Percentiles rank a stretch among this genome's conserved stretches.
These are phyloP conservation scores for Drosophila truncata DNA, from an alignment of 1,140 invertebrate genomes.

Conservation along the genomic window DNA sequence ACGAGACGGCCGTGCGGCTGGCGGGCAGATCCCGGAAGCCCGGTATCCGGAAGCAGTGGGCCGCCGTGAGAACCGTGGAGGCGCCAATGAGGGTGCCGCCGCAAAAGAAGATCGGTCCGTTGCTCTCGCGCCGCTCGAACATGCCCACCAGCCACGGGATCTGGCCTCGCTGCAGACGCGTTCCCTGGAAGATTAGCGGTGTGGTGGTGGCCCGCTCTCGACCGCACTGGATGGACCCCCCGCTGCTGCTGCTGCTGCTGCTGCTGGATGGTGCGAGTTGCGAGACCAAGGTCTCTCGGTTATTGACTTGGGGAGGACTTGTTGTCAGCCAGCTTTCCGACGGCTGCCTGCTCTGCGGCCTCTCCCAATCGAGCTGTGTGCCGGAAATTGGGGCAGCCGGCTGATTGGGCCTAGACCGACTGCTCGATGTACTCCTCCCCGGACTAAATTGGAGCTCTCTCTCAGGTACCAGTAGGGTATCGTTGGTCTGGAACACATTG, in stretches of 20 bases:
- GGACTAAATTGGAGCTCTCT: neutral
- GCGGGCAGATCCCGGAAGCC: constrained; percentile 49
- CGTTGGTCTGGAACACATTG: neutral
- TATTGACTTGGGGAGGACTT: neutral
- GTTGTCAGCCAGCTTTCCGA: neutral
- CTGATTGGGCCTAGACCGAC: neutral
- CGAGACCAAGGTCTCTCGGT: neutral
- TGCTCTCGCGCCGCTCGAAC: constrained; percentile 79
- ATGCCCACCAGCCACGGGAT: constrained; percentile 90
- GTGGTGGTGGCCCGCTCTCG: constrained; percentile 64
- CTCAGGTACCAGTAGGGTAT: neutral
- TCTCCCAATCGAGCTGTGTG: neutral
- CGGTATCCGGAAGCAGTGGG: constrained; percentile 81
- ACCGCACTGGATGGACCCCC: constrained; percentile 33
- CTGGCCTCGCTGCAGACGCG: constrained; percentile 86
- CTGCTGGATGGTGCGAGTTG: neutral
- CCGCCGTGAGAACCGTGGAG: constrained; percentile 86
- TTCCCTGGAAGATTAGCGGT: constrained; percentile 87
- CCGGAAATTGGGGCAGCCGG: too few species aligned
- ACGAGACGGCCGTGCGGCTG: constrained; percentile 66
- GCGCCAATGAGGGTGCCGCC: constrained; percentile 86
- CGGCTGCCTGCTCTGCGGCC: neutral
- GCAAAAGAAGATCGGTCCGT: constrained; percentile 77
- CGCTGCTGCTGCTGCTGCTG: too few species aligned
- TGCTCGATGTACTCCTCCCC: neutral